These are phyloP conservation scores for Hemiscyllium ocellatum DNA, from an alignment of 2,113 vertebrate genomes.

Conservation along the genomic window DNA sequence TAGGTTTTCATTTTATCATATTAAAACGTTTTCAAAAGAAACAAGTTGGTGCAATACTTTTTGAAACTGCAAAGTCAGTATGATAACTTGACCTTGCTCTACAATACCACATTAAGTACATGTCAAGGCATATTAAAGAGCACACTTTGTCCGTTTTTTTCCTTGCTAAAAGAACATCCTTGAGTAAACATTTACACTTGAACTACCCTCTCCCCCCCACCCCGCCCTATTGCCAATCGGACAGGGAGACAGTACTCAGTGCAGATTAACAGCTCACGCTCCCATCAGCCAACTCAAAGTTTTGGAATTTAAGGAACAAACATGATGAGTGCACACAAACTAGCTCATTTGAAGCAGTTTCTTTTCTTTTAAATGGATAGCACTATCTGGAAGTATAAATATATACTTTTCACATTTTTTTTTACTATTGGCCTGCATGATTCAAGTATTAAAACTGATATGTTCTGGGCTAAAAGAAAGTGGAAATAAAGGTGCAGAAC, in stretches of 20 bases:
- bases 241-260: conserved; percentile 87
- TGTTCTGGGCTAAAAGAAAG: conserved; percentile 99
- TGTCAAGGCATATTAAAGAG: conserved; percentile 90
- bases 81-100: conserved; percentile 77
- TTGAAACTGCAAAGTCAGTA: conserved; percentile 78
- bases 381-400: conserved; percentile 97
- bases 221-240: conserved; percentile 62
- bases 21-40: conserved; percentile 51
- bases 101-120: conserved; percentile 82
- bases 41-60: conserved; percentile 95
- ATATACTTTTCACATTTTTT: conserved; percentile 98
- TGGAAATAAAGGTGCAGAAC: conserved; percentile 91
- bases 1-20: conserved; percentile 61
- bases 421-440: conserved; percentile 94
- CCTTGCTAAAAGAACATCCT: conserved; percentile 66
- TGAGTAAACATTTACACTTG: conserved; percentile 96
- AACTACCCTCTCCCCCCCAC: conserved; percentile 65
- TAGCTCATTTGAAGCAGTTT: conserved; percentile 79
- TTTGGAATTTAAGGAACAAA: conserved; percentile 73
- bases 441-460: conserved; percentile 99
- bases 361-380: conserved; percentile 66
- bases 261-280: conserved; percentile 93
- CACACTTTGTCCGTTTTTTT: conserved; percentile 54
- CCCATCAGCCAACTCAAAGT: conserved; percentile 73
- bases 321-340: conserved; percentile 76